phyloP scores from a whole-genome alignment of 2,888 invertebrate genomes.

The Xanthostigma xanthostigma region DNA sequence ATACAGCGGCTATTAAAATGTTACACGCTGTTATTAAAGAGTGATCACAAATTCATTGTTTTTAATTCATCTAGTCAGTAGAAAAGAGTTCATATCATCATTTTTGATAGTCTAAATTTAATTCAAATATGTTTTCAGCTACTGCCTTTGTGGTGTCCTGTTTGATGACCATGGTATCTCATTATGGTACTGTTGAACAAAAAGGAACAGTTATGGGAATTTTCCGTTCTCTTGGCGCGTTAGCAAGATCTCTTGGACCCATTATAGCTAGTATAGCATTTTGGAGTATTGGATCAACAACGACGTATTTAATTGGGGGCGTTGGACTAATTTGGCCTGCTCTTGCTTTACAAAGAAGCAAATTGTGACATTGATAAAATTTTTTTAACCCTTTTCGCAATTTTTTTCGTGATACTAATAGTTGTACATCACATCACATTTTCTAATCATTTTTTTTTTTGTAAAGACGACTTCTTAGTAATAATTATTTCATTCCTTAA shows the following conservation, averaged over 20 bases:
- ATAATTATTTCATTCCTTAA: no score
- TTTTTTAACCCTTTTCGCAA: no score
- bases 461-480: no score
- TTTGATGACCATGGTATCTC: constrained; percentile 83
- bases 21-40: no score
- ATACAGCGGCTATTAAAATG: no score
- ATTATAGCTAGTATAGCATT: constrained; percentile 76
- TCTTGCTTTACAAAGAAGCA: neutral
- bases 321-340: constrained; percentile 62
- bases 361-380: no score
- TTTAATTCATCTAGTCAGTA: neutral
- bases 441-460: no score
- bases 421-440: no score
- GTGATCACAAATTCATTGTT: no score
- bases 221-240: constrained; percentile 84
- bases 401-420: no score
- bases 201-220: constrained; percentile 90
- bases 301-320: constrained; percentile 72
- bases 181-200: constrained; percentile 61
- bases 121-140: constrained; percentile 34
- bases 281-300: constrained; percentile 77
- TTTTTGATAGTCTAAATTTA: neutral
- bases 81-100: no score
- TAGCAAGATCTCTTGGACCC: constrained; percentile 87
- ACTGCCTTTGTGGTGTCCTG: constrained; percentile 92